Base-by-base conservation (phyloP, 2,888 invertebrate genomes). In the Caenorhabditis wallacei region DNA sequence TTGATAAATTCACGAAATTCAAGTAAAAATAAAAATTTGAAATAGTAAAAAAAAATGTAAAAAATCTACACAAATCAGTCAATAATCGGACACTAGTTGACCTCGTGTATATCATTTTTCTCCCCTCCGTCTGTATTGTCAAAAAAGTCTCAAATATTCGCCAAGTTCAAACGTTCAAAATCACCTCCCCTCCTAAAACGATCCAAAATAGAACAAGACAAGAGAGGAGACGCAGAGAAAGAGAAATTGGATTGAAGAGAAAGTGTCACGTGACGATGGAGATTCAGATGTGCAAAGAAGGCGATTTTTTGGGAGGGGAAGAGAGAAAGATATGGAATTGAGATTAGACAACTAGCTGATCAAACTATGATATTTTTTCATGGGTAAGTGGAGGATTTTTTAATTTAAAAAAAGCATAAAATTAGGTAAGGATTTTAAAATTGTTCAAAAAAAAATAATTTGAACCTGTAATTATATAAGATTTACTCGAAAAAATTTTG, bases 161-260 rank as follows among this genome's bases (percentile, higher is more conserved):
- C n/a, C 70, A 40, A 78, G 69, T 70, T 70, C 69, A 78, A 78
- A 69, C 69, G 70, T 70, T 70, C 69, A 78, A 78, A 78, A 56
- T 48, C 54, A 13, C 43, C 54, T 2, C 26, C 24, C 1, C 59
- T 13, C n/a, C 22, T 37, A 64, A 63, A 74, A 40, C 22, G 57
- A 66, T 64, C 43, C 48, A 24, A 68, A n/a, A 30, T n/a, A 54
- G 1, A 57, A 61, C 18, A n/a, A 59, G 61, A 22, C 18, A 11
- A 18, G 7, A 40, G 37, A 22, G 48, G 66, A 56, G 54, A 59
- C 48, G 53, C 51, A 61, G 53, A 70, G 35, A 53, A 13, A 22
- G 24, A 13, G 37, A 53, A 37, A 10, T 30, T 30, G 30, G 10
- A 37, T 10, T 40, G 40, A 40, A 35, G 10, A 66, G 56, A 48